These are phyloP conservation scores for Thalassoma bifasciatum DNA, from an alignment of 2,113 vertebrate genomes.

Conservation along the genomic window DNA sequence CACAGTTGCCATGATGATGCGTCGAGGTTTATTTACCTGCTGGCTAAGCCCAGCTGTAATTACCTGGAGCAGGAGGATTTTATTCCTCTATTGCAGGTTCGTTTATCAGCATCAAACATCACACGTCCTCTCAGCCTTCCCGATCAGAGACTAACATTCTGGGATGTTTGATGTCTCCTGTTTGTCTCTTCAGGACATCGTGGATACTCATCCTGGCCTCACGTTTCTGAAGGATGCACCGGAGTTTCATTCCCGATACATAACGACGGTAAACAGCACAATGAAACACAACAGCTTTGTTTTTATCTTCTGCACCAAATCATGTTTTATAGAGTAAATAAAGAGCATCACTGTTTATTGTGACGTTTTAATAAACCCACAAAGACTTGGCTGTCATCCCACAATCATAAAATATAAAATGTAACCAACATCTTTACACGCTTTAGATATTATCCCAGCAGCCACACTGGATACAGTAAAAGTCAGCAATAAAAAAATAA, in stretches of 20 bases:
- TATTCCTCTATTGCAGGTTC: constrained; percentile 95
- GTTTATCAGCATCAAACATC: not conserved
- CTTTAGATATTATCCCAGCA: not conserved
- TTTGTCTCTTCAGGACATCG: constrained; percentile 88
- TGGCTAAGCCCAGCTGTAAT: constrained; percentile 90
- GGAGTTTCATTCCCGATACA: constrained; percentile 98
- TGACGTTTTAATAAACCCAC: not conserved
- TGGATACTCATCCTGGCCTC: constrained; percentile 96
- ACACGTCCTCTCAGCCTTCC: not conserved
- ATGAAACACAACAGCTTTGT: not conserved
- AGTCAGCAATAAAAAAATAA: too few species aligned
- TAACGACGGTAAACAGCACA: constrained; percentile 90
- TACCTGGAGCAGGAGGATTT: constrained; percentile 97
- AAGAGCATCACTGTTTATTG: not conserved
- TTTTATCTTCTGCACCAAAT: not conserved
- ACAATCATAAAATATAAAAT: not conserved
- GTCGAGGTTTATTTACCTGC: constrained; percentile 90
- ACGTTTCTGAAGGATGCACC: constrained; percentile 98
- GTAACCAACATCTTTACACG: not conserved
- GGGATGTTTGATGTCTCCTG: not conserved
- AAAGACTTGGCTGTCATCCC: not conserved
- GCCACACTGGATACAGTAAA: not conserved
- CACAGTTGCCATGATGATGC: constrained; percentile 93
- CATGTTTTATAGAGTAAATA: too few species aligned
- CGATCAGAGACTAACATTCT: not conserved